Conservation (phyloP, 2,797 vertebrate species). For the Iguana delicatissima region DNA sequence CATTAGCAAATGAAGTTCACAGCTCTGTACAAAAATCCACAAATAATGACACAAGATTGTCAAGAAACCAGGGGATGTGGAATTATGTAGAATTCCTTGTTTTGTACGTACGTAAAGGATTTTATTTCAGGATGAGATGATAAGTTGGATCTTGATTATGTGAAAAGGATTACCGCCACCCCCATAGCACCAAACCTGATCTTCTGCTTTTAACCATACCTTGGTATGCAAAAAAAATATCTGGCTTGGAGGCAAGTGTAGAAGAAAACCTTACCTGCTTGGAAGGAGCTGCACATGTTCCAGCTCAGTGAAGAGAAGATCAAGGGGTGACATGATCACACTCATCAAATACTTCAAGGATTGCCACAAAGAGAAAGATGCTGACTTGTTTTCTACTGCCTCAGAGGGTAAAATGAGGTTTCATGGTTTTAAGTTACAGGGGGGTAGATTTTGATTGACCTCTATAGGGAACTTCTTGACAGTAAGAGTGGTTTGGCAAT, state of each 20-base stretch:
- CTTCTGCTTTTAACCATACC: not conserved
- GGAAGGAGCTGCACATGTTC: too few species aligned
- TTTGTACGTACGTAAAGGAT: not conserved
- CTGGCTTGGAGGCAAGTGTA: not conserved
- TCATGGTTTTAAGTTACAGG: too few species aligned
- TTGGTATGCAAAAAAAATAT: conserved; percentile 3
- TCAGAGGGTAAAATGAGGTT: too few species aligned
- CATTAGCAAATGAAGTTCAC: not conserved
- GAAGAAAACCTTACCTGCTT: too few species aligned
- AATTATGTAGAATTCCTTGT: not conserved
- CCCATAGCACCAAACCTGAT: not conserved
- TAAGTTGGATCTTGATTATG: not conserved
- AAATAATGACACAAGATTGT: not conserved
- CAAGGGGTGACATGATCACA: too few species aligned
- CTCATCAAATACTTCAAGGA: too few species aligned
- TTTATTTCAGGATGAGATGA: not conserved
- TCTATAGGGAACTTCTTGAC: too few species aligned
- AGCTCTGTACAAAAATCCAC: not conserved
- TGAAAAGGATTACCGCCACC: not conserved
- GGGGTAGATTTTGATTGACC: too few species aligned
- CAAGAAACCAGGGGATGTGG: not conserved
- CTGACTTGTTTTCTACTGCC: too few species aligned
- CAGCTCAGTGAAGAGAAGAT: too few species aligned
- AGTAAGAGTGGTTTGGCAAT: too few species aligned
- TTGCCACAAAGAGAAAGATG: too few species aligned